phyloP scores from a whole-genome alignment of 2,888 invertebrate genomes.

The Troilus luridus region DNA sequence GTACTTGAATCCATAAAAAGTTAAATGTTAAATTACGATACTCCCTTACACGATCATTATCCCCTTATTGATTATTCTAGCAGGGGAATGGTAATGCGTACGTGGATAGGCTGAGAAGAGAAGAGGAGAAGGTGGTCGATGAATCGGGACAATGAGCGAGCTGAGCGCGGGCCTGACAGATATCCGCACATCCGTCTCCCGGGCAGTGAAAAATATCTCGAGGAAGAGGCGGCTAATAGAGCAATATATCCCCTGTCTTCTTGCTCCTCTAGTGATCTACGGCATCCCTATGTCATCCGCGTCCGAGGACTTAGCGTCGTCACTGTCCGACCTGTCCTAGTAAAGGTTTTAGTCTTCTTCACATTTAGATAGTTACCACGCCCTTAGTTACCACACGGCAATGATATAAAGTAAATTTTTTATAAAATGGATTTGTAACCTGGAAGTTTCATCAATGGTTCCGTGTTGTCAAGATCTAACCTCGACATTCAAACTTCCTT shows the following conservation, averaged over 20 bases:
- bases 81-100: not conserved
- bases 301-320: not conserved
- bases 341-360: not conserved
- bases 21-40: not conserved
- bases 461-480: too few species aligned
- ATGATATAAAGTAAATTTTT: too few species aligned
- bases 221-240: slow-evolving; percentile 24
- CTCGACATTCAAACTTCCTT: too few species aligned
- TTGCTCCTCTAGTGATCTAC: not conserved
- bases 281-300: not conserved
- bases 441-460: too few species aligned
- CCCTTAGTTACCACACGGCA: not conserved
- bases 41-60: not conserved
- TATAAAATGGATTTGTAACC: too few species aligned
- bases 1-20: not conserved
- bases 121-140: not conserved
- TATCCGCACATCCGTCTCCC: slow-evolving; percentile 3
- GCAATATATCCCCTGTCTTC: slow-evolving; percentile 33
- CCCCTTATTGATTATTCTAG: not conserved
- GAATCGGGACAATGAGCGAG: slow-evolving; percentile 36
- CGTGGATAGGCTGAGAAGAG: not conserved
- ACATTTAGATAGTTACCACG: not conserved
- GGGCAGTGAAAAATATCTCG: slow-evolving; percentile 23
- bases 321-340: not conserved
- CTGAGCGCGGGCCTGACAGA: slow-evolving; percentile 18